Conservation (phyloP, 2,113 vertebrate genomes). For the Pachyramphus minor region DNA sequence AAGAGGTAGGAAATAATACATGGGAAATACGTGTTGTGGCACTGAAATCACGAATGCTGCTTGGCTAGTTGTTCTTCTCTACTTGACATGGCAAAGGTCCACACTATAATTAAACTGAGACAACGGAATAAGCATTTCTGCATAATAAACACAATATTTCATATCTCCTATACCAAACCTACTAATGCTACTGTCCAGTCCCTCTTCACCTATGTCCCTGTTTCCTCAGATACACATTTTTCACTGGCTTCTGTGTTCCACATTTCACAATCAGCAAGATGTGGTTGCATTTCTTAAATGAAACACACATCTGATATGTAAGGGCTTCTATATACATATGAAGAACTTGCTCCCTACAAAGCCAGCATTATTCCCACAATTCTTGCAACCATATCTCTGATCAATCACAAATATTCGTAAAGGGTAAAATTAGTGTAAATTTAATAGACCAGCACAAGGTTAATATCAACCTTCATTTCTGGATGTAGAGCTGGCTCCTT, state of each 20-base stretch:
- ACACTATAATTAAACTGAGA: neutral
- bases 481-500: neutral
- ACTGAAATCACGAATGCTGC: neutral
- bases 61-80: neutral
- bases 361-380: neutral
- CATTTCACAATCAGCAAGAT: neutral
- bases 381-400: neutral
- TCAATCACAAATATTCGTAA: neutral
- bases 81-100: neutral
- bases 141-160: neutral
- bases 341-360: neutral
- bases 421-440: neutral
- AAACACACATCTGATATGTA: neutral
- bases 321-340: neutral
- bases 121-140: neutral
- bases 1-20: neutral
- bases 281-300: neutral
- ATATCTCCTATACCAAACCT: neutral
- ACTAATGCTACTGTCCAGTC: neutral
- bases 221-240: neutral
- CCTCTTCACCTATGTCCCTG: neutral
- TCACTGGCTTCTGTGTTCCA: neutral
- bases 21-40: neutral
- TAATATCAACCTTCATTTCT: neutral
- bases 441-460: neutral